phyloP scores from a whole-genome alignment of 2,888 invertebrate species.

The Trichogramma evanescens region DNA sequence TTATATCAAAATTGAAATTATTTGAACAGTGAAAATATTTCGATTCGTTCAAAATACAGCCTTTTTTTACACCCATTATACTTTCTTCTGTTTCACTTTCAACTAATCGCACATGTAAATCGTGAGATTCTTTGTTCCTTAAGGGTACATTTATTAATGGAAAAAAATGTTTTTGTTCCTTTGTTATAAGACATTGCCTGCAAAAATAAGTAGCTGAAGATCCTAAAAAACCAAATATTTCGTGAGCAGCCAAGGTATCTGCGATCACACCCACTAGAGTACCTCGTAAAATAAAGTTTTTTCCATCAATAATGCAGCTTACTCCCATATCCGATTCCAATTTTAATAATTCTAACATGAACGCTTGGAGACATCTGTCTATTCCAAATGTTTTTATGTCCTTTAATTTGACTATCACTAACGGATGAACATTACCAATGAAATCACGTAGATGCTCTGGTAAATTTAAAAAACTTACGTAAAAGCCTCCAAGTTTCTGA shows the following conservation, averaged over 20 bases:
- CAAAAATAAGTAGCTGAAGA: constrained; percentile 18
- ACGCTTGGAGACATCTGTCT: constrained; percentile 5
- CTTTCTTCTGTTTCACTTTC: too few species aligned
- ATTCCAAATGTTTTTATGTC: constrained; percentile 15
- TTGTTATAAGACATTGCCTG: constrained; percentile 14
- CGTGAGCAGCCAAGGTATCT: constrained; percentile 18
- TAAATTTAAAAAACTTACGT: constrained; percentile 22
- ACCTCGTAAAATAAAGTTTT: constrained; percentile 2
- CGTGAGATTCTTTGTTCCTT: not conserved
- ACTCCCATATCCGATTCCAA: constrained; percentile 7
- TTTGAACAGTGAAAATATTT: constrained; percentile 13
- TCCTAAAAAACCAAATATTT: constrained; percentile 16
- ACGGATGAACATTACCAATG: constrained; percentile 19
- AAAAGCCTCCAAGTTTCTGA: constrained; percentile 23
- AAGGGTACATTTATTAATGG: not conserved
- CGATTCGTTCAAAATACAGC: constrained; percentile 4
- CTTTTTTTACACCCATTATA: not conserved
- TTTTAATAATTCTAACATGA: constrained; percentile 9
- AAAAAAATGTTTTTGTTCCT: not conserved
- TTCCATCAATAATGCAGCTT: not conserved
- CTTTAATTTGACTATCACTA: constrained; percentile 10
- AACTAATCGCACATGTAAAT: not conserved
- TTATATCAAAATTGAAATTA: constrained; percentile 2
- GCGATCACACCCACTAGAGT: constrained; percentile 9
- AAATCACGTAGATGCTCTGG: constrained; percentile 17